phyloP scores from a whole-genome alignment of 2,113 vertebrate genomes.

The Phylloscopus trochilus region DNA sequence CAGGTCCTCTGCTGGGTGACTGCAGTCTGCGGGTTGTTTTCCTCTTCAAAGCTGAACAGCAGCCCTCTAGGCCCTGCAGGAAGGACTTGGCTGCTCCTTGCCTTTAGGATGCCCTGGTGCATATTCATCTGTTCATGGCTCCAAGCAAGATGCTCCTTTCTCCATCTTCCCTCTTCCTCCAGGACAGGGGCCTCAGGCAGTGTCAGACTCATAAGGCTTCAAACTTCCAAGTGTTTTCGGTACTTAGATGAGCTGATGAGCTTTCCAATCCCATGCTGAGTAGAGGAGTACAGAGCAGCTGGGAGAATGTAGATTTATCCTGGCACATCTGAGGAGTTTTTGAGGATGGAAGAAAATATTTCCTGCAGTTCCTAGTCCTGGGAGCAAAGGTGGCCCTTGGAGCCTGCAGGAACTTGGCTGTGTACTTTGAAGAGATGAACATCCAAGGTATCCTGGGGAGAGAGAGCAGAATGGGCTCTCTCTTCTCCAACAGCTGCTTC shows the following conservation, averaged over 20 bases:
- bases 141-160: neutral
- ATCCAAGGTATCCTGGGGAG: neutral
- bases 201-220: neutral
- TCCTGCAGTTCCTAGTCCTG: neutral
- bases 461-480: neutral
- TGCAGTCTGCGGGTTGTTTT: neutral
- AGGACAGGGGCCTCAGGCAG: neutral
- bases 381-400: neutral
- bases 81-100: neutral
- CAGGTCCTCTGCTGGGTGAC: neutral
- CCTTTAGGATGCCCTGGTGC: neutral
- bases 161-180: neutral
- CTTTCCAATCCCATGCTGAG: neutral
- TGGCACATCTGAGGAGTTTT: neutral
- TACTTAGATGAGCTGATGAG: neutral
- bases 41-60: neutral
- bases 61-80: neutral
- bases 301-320: neutral
- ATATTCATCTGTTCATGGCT: neutral
- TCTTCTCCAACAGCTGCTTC: neutral
- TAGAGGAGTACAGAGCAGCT: neutral
- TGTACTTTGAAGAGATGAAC: neutral
- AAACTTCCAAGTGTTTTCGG: neutral
- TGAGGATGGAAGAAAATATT: neutral
- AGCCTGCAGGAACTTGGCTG: neutral